phyloP scores from a whole-genome alignment of 2,113 vertebrate genomes.

The Chloropsis hardwickii region DNA sequence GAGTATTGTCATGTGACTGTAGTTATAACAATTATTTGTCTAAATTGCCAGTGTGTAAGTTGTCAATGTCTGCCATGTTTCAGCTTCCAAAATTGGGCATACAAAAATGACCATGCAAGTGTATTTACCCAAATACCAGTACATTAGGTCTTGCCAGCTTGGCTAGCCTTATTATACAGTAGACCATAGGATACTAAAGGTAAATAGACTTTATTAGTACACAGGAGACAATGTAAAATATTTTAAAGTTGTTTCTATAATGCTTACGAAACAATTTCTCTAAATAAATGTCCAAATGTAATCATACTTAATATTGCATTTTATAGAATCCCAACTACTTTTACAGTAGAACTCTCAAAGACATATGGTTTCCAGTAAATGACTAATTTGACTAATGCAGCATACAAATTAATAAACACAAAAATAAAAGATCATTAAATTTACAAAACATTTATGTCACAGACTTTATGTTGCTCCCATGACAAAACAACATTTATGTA shows the following conservation, averaged over 20 bases:
- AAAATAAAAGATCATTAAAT: background rate
- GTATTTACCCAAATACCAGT: background rate
- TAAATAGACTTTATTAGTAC: background rate
- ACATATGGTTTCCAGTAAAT: background rate
- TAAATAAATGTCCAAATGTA: background rate
- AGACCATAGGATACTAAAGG: background rate
- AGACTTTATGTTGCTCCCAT: background rate
- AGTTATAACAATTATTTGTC: background rate
- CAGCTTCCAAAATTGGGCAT: background rate
- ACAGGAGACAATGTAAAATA: background rate
- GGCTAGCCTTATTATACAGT: background rate
- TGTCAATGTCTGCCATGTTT: background rate
- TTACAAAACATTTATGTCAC: background rate
- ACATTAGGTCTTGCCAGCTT: background rate
- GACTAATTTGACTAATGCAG: background rate
- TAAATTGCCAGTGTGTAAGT: background rate
- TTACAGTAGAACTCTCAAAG: background rate
- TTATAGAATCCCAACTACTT: background rate
- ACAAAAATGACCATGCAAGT: background rate
- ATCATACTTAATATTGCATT: background rate
- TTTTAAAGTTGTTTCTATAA: background rate
- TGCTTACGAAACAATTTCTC: background rate
- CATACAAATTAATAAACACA: background rate
- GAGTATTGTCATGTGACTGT: accelerated
- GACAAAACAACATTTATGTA: background rate